Conservation (phyloP, 2,113 vertebrate species). For the Chauna torquata region DNA sequence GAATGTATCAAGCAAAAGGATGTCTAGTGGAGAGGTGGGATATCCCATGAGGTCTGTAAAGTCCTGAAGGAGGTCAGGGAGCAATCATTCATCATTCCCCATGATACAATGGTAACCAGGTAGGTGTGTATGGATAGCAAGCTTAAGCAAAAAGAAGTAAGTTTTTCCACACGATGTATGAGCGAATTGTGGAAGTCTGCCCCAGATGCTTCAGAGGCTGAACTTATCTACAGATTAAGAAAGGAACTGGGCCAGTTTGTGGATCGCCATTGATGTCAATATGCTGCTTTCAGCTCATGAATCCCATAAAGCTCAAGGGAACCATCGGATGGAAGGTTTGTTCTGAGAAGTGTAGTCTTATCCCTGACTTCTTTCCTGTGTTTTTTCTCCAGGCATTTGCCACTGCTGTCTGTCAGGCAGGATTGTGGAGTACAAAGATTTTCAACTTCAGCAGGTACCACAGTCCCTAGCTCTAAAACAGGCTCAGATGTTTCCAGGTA, state of each 20-base stretch:
- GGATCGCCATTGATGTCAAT: fast-evolving
- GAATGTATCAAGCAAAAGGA: neutral
- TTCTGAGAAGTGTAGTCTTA: neutral
- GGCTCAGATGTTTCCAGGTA: neutral
- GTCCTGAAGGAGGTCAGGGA: neutral
- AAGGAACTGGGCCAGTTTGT: neutral
- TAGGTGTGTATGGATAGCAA: too few species aligned
- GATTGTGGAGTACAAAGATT: neutral
- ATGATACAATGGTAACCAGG: neutral
- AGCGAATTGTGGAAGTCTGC: neutral
- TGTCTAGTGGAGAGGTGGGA: neutral
- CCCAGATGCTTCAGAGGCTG: neutral
- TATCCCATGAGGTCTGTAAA: fast-evolving
- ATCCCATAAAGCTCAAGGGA: neutral
- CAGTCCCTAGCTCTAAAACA: neutral
- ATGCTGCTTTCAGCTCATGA: neutral
- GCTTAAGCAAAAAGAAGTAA: neutral
- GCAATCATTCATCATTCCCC: fast-evolving
- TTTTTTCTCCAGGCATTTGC: neutral
- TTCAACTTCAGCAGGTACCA: neutral
- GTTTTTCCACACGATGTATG: fast-evolving
- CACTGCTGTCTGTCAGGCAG: fast-evolving
- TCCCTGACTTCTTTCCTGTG: neutral
- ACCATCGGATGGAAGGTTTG: neutral
- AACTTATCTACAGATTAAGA: neutral